Conservation (phyloP, 2,113 vertebrate species). For the Malurus melanocephalus region DNA sequence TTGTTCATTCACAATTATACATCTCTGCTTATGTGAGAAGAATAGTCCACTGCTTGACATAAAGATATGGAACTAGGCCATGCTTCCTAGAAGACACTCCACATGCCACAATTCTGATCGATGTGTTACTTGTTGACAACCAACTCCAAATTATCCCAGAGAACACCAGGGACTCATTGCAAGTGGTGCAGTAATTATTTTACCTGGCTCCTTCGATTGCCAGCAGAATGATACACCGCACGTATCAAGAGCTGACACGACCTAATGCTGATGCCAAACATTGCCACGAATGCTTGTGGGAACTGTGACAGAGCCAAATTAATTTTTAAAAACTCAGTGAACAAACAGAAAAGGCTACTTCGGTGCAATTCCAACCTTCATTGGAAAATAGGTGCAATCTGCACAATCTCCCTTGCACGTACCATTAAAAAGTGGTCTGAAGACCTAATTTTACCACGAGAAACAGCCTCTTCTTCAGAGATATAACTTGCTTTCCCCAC, state of each 20-base stretch:
- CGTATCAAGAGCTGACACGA: neutral
- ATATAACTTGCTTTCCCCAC: neutral
- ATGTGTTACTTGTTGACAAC: neutral
- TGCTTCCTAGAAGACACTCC: neutral
- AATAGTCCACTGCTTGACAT: neutral
- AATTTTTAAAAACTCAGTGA: neutral
- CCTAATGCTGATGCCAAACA: neutral
- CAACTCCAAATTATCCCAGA: neutral
- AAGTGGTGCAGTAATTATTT: neutral
- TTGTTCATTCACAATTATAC: neutral
- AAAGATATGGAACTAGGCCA: conserved; percentile 3
- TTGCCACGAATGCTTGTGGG: neutral
- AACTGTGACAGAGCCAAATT: neutral
- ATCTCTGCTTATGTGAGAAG: neutral
- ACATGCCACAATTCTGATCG: accelerated
- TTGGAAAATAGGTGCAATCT: neutral
- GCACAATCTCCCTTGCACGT: neutral
- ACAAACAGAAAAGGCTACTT: neutral
- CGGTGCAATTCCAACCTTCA: neutral
- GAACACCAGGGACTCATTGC: neutral
- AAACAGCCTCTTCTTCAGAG: neutral
- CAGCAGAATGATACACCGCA: neutral
- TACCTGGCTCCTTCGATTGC: neutral
- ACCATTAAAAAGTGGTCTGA: neutral
- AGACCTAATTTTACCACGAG: neutral